Evolutionary conservation across 2,113 vertebrate species (phyloP), one percentile per base, ranked within the genome.

Genomic region (Sciurus niger): DNA sequence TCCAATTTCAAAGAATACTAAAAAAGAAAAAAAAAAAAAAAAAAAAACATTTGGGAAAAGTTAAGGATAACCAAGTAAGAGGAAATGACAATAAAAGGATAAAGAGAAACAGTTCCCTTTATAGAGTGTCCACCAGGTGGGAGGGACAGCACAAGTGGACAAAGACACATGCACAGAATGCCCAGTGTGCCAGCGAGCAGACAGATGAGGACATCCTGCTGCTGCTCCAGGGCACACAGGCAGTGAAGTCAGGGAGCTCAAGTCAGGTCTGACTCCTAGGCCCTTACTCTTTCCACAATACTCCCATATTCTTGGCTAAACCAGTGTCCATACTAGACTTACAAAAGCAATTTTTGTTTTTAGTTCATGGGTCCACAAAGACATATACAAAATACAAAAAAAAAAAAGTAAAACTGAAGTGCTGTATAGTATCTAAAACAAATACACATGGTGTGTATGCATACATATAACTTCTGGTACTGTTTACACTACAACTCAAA

Each of bases 1-100:
- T 99, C 99, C 98, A 99, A 98, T 98, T 99, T 99, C 98, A 99
- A 98, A 70, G 99, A 99, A 98, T 99, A 99, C 99, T 99, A 97
- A 84, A 98, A 63, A 89, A 73, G 37, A 89, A 92, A 97, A 91
- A 40, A 40, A 40, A 40, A 40, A 40, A 40, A 40, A 40, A 40
- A 40, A 40, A 40, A 40, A 3, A 87, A 92, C 90, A 90, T 48
- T 53, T 77, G 70, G 84, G 37, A 96, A 95, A 90, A 97, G 78
- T 58, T 83, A 88, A 53, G 85, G 28, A 86, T 89, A 55, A 90
- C 4, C n/a, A 79, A 40, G 46, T 48, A 92, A 90, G 60, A 2
- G 0, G 34, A 95, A 82, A 60, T 43, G 46, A 63, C 2, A 79
- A 8, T 58, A 85, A 78, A 67, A 89, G 48, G 68, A 92, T 17